Evolutionary conservation across 2,888 invertebrate genomes (phyloP).

Genomic region (Sphaeridia pumilis): DNA sequence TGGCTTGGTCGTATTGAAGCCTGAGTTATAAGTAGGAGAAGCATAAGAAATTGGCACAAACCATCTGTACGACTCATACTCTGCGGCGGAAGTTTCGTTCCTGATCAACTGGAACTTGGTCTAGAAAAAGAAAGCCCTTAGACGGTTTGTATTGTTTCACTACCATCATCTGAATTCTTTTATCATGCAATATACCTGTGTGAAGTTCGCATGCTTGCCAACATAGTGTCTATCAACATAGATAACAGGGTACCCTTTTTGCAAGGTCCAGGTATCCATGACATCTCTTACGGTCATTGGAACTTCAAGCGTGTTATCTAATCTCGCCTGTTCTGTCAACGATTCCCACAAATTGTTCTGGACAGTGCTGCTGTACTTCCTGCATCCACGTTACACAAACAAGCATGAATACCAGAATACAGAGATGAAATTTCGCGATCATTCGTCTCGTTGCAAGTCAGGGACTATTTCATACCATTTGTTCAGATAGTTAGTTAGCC

Average conservation of each 20-base stretch:
- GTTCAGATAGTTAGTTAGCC: constrained; percentile 57
- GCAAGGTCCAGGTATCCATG: constrained; percentile 52
- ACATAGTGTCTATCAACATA: constrained; percentile 41
- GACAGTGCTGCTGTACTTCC: constrained; percentile 58
- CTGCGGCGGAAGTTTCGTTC: constrained; percentile 36
- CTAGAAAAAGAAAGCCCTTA: constrained; percentile 34
- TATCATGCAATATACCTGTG: constrained; percentile 19
- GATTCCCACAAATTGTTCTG: constrained; percentile 75
- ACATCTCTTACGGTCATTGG: constrained; percentile 47
- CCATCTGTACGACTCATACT: constrained; percentile 46
- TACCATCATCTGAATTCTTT: neutral
- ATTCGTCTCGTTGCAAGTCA: neutral
- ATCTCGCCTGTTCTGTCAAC: constrained; percentile 57
- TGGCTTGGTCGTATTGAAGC: constrained; percentile 55
- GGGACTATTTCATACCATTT: constrained; percentile 36
- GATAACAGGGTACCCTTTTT: constrained; percentile 72
- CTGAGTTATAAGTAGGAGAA: constrained; percentile 46
- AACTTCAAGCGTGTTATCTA: constrained; percentile 44
- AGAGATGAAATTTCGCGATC: neutral
- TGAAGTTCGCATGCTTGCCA: constrained; percentile 24
- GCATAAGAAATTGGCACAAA: constrained; percentile 73
- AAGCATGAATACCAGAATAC: neutral
- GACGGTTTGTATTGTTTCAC: neutral
- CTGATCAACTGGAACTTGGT: constrained; percentile 54
- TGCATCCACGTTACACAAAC: constrained; percentile 19